phyloP scores from a whole-genome alignment of 1,140 invertebrate species.

The Lithobius niger region DNA sequence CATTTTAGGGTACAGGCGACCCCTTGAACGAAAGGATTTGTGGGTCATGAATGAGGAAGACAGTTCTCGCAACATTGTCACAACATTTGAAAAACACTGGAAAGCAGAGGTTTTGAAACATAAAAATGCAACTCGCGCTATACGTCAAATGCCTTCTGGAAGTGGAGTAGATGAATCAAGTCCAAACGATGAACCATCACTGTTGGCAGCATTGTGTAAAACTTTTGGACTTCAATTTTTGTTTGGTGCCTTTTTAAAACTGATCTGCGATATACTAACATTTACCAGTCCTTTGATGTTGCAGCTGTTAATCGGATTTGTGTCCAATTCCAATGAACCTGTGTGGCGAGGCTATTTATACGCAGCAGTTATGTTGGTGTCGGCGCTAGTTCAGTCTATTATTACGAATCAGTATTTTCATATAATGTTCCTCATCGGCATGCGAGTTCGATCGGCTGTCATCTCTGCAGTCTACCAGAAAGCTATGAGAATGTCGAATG shows the following conservation, averaged over 20 bases:
- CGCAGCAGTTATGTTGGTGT: conserved; percentile 48
- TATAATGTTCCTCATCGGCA: conserved; percentile 76
- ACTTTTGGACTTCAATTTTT: conserved; percentile 74
- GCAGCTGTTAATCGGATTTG: conserved; percentile 42
- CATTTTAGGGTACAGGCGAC: too few species aligned
- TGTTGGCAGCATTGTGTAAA: conserved; percentile 33
- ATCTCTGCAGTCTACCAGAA: conserved; percentile 91
- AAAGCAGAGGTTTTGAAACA: too few species aligned
- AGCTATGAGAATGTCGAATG: conserved; percentile 29
- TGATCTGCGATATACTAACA: conserved; percentile 69
- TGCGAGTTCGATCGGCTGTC: conserved; percentile 78
- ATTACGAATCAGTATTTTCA: conserved; percentile 80
- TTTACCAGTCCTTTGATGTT: conserved; percentile 76
- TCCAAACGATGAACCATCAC: conserved; percentile 18
- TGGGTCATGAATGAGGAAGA: too few species aligned
- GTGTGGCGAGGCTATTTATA: conserved; percentile 73
- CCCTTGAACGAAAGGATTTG: too few species aligned
- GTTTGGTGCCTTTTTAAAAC: conserved; percentile 60
- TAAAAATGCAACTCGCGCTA: too few species aligned
- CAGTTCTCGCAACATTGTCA: too few species aligned
- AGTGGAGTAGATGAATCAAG: too few species aligned
- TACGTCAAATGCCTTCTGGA: too few species aligned
- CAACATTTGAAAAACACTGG: too few species aligned
- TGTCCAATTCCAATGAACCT: conserved; percentile 38
- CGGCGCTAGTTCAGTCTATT: conserved; percentile 72